phyloP scores from a whole-genome alignment of 2,113 vertebrate genomes.

The Rhea americana region DNA sequence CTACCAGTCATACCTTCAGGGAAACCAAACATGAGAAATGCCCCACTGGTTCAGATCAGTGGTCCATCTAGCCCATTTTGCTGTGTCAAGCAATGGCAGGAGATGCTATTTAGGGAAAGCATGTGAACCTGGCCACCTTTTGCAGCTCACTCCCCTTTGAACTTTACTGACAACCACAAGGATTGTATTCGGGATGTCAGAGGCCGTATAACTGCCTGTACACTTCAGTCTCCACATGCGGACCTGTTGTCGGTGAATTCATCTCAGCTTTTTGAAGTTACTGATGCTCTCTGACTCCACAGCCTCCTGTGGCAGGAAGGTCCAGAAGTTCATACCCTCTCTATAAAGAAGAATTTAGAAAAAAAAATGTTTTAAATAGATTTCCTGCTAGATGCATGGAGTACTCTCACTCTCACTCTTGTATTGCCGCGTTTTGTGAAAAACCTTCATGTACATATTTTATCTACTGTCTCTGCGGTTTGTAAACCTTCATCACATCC shows the following conservation, averaged over 20 bases:
- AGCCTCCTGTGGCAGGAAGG: not conserved
- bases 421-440: not conserved
- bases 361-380: not conserved
- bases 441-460: not conserved
- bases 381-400: not conserved
- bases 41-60: not conserved
- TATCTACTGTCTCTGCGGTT: not conserved
- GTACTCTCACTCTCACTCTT: not conserved
- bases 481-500: not conserved
- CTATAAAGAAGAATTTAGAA: not conserved
- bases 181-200: not conserved
- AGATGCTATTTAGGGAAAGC: not conserved
- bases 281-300: not conserved
- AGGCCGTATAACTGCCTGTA: not conserved
- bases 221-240: not conserved
- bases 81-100: not conserved
- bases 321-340: not conserved
- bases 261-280: not conserved
- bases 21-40: not conserved
- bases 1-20: not conserved
- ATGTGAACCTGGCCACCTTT: not conserved
- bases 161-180: not conserved
- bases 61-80: not conserved
- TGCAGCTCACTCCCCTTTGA: not conserved
- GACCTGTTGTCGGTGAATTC: not conserved